Base-by-base conservation (phyloP, 2,888 invertebrate species). In the Agelastica alni region DNA sequence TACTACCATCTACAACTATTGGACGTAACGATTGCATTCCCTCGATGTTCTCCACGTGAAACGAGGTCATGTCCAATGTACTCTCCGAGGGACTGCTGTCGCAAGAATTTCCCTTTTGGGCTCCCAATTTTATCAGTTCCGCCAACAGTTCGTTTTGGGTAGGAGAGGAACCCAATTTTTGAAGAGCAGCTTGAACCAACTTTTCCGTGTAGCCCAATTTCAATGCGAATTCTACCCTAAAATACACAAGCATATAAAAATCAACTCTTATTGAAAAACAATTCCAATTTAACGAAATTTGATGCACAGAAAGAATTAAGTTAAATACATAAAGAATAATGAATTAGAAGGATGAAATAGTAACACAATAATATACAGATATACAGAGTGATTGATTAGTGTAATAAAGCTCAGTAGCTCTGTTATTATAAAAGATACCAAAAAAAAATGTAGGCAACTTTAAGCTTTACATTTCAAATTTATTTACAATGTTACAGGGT, bases 1-100 rank as follows among this genome's bases (percentile, higher is more conserved):
- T 96, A 76, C 93, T 93, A 67, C 96, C 96, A 75, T 96, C 96
- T 58, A 96, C 90, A 60, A 96, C 93, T 59, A 96, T 87, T 51
- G 89, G 88, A 53, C 93, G 78, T 9, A 88, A 77, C 26, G 20
- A 51, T 18, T 61, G 62, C 1, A 49, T 43, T 18, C 55, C 58
- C 14, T 56, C 63, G 32, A 34, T 43, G 9, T 53, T 51, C 32
- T 66, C 68, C 43, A 44, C 49, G 43, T 58, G 67, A 39, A 67
- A 78, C 68, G 66, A 65, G 34, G 63, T 54, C 22, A 69, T 56
- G 46, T 72, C 71, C 31, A 63, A 43, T 9, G 66, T 46, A 43
- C 70, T 71, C 36, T 75, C 75, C 2, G 71, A 70, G 3, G 76
- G 75, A 59, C 74, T 76, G 60, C 67, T 73, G 59, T 75, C 76